phyloP scores from a whole-genome alignment of 2,797 vertebrate species.

The Streptopelia turtur region DNA sequence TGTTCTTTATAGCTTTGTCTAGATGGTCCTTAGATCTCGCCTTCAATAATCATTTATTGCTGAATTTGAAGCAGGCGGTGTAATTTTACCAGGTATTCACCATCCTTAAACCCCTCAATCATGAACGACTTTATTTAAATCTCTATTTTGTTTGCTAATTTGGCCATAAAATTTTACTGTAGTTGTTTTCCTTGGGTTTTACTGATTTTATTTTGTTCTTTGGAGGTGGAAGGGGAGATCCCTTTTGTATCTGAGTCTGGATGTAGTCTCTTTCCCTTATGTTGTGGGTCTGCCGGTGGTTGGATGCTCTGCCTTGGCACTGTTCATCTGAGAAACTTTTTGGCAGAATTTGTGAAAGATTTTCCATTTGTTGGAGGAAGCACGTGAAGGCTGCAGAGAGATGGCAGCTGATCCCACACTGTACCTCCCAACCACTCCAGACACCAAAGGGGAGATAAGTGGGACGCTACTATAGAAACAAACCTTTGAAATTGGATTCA shows the following conservation, averaged over 20 bases:
- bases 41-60: constrained; percentile 57
- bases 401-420: background rate
- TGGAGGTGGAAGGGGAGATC: fast-evolving
- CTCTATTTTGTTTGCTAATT: background rate
- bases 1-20: constrained; percentile 4
- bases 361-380: background rate
- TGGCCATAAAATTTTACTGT: background rate
- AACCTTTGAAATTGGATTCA: constrained; percentile 67
- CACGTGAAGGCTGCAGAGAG: background rate
- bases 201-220: background rate
- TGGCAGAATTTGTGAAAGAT: constrained; percentile 14
- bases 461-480: constrained; percentile 27
- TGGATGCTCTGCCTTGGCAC: background rate
- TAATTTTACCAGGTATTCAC: constrained; percentile 48
- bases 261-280: background rate
- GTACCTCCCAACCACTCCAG: constrained; percentile 24
- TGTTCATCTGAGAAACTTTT: background rate
- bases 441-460: constrained; percentile 44
- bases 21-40: constrained; percentile 30
- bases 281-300: background rate
- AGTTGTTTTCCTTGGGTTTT: background rate
- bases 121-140: constrained; percentile 37
- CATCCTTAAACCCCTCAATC: background rate
- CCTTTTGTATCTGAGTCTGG: background rate
- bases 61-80: constrained; percentile 45